Evolutionary conservation across 2,113 vertebrate species (phyloP), one percentile per base, ranked within the genome.

Genomic region (Vanacampus margaritifer): DNA sequence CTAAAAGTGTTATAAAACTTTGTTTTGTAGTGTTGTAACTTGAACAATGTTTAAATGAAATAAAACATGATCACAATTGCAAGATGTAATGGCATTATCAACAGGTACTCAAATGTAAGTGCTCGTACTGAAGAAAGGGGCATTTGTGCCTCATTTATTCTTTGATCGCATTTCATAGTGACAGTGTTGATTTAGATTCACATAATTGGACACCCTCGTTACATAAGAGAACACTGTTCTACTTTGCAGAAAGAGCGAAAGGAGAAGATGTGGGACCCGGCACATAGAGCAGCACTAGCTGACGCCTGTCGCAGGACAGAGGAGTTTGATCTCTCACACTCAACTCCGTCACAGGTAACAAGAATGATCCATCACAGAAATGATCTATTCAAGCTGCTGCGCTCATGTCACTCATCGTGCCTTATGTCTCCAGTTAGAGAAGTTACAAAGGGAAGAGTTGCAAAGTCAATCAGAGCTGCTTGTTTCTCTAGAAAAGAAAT

Each of bases 401-500:
- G 0, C 21, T 21, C 9, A 0, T 26, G 2, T 26, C 16, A 3
- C 23, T 50, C 5, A 24, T 32, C 23, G 1, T 32, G 19, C 0
- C 24, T 65, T 21, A 35, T 65, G 41, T 68, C 37, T 60, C 5
- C 73, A 97, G 97, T 83, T 84, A 73, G 96, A 93, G 89, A 98
- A 98, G 75, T 77, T 99, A 67, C 88, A 95, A 79, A 98, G 95
- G 69, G 97, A 99, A 81, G 97, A 99, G 75, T 86, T 98, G 46
- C 96, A 98, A 79, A 92, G 92, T 81, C 95, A 95, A 82, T 92
- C 94, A 28, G 97, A 99, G 86, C 88, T 98, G 57, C 84, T 99
- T 32, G 94, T 94, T 74, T 93, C 93, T 41, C 92, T 98, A 87
- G 97, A 99, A 88, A 99, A 99, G 89, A 98, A 98, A 80, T 99